Evolutionary conservation across 2,888 invertebrate genomes (phyloP).

Genomic region (Epinotia ramella): DNA sequence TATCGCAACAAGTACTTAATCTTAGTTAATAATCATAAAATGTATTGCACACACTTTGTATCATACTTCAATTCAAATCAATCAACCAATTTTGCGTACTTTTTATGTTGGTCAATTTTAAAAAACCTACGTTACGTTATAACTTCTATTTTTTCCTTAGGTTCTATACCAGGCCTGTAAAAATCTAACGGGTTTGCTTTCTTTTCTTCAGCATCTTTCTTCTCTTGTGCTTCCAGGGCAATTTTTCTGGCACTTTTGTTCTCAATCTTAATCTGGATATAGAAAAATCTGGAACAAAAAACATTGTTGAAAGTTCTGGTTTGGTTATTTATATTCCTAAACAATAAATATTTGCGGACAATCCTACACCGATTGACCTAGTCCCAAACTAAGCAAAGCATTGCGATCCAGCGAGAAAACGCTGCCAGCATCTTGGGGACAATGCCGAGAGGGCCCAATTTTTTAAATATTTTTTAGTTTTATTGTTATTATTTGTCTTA

Average conservation of each 20-base stretch:
- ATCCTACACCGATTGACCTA: too few species aligned
- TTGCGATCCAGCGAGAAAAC: too few species aligned
- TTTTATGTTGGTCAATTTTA: not conserved
- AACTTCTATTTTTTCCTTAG: slow-evolving; percentile 21
- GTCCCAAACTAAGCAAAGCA: too few species aligned
- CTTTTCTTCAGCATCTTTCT: slow-evolving; percentile 49
- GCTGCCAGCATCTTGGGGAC: too few species aligned
- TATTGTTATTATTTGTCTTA: too few species aligned
- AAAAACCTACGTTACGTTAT: not conserved
- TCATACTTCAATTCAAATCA: not conserved
- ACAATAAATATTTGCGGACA: not conserved
- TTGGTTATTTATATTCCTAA: not conserved
- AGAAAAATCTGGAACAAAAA: slow-evolving; percentile 67
- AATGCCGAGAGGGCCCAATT: too few species aligned
- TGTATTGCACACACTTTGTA: too few species aligned
- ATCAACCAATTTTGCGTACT: not conserved
- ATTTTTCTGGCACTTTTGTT: slow-evolving; percentile 62
- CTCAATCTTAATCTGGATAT: slow-evolving; percentile 62
- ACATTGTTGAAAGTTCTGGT: not conserved
- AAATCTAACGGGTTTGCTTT: slow-evolving; percentile 49
- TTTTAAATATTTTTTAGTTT: too few species aligned
- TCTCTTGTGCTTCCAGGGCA: slow-evolving; percentile 47
- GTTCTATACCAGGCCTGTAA: slow-evolving; percentile 14
- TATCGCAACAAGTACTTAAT: too few species aligned
- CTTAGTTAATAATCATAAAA: too few species aligned